phyloP scores from a whole-genome alignment of 2,888 invertebrate species.

The Volucella bombylans region DNA sequence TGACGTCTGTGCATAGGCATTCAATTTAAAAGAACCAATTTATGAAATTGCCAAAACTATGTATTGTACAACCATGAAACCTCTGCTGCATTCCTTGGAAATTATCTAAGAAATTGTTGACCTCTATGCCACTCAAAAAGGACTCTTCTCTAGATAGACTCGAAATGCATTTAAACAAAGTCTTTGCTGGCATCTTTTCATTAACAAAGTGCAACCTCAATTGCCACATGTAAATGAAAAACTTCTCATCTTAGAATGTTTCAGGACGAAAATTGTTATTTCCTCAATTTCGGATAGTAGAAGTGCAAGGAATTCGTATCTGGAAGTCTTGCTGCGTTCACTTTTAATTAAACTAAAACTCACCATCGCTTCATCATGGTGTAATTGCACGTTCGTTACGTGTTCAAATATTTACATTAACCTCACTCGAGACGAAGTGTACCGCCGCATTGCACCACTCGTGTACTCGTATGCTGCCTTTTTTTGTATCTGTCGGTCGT shows the following conservation, averaged over 20 bases:
- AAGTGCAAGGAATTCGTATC: too few relatives aligned
- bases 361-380: conserved; percentile 40
- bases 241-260: background rate
- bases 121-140: too few relatives aligned
- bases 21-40: too few relatives aligned
- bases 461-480: too few relatives aligned
- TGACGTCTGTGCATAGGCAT: too few relatives aligned
- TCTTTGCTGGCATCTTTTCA: background rate
- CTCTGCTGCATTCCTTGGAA: too few relatives aligned
- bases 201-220: conserved; percentile 19
- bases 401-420: conserved; percentile 63
- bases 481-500: conserved; percentile 1
- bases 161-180: background rate
- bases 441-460: background rate
- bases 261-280: conserved; percentile 3
- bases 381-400: conserved; percentile 67
- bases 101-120: too few relatives aligned
- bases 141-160: too few relatives aligned
- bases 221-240: background rate
- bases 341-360: conserved; percentile 69
- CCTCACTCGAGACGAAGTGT: conserved; percentile 19
- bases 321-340: conserved; percentile 21
- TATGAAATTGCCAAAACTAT: too few relatives aligned
- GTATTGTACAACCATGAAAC: too few relatives aligned
- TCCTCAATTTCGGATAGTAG: background rate